Conservation (phyloP, 1,140 invertebrate species). For the Brachionus paranguensis region DNA sequence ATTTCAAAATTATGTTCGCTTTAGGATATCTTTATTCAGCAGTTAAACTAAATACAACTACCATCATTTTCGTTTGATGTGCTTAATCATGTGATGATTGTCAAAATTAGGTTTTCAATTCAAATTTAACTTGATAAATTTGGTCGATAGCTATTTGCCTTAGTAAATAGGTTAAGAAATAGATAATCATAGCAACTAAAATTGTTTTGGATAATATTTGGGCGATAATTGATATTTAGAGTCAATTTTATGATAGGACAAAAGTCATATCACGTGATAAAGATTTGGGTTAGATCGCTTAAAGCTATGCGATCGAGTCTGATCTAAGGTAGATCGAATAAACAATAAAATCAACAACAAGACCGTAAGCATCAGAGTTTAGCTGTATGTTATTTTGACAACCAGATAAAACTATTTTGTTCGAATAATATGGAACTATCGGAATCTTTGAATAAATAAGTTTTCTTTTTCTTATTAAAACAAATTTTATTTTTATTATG, state of each 20-base stretch:
- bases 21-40: not conserved
- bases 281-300: no score
- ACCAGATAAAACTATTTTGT: no score
- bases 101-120: not conserved
- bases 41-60: not conserved
- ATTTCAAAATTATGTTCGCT: constrained; percentile 21
- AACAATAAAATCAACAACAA: no score
- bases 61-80: not conserved
- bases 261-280: no score
- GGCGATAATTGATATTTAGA: not conserved
- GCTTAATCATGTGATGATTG: not conserved
- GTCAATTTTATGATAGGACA: not conserved
- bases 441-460: not conserved
- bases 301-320: no score
- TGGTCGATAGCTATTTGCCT: not conserved
- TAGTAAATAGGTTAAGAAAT: not conserved
- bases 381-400: no score
- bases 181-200: not conserved
- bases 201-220: not conserved
- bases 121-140: not conserved
- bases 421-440: no score
- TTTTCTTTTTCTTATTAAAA: not conserved
- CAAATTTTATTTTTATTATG: not conserved
- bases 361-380: no score
- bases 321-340: no score